A percentile compares a stretch with the other conserved stretches of the same genome.
Evolutionary conservation across 2,113 vertebrate genomes (phyloP).

Genomic region (Chaenocephalus aceratus): DNA sequence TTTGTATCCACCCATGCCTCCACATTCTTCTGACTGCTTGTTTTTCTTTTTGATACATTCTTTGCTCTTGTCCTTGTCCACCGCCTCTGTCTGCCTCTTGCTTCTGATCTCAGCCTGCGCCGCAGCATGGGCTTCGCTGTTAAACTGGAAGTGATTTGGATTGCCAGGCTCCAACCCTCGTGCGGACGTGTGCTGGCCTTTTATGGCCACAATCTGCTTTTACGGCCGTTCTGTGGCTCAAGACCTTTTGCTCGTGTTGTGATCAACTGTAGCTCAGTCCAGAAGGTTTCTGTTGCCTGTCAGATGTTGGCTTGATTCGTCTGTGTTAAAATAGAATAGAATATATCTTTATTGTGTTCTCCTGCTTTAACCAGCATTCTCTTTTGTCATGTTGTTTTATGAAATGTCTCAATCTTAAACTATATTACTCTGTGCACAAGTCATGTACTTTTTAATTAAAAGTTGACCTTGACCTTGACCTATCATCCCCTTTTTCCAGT

Average conservation of each 20-base stretch:
- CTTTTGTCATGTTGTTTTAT: not conserved
- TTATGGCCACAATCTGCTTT: conserved; percentile 56
- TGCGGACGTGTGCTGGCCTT: conserved; percentile 49
- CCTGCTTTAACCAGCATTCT: not conserved
- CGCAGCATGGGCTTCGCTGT: conserved; percentile 26
- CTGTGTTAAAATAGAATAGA: no score
- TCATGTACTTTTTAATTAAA: not conserved
- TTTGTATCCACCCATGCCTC: conserved; percentile 26
- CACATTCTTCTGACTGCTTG: conserved; percentile 30
- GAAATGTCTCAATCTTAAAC: not conserved
- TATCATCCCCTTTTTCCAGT: not conserved
- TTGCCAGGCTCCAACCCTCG: conserved; percentile 36
- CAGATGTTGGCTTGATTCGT: conserved; percentile 4
- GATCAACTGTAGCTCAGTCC: conserved; percentile 22
- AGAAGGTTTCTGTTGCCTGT: conserved; percentile 18
- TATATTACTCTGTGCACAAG: not conserved
- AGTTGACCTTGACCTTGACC: conserved; percentile 26
- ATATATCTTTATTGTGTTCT: no score
- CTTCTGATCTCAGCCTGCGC: conserved; percentile 45
- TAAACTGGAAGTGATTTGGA: conserved; percentile 51
- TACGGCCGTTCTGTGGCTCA: conserved; percentile 26
- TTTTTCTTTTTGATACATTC: conserved; percentile 8
- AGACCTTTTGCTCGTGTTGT: conserved; percentile 31
- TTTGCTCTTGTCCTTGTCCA: no score
- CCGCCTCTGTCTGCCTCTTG: not conserved